Base-by-base conservation (phyloP, 2,888 invertebrate genomes). In the Ornithoptera priamus region DNA sequence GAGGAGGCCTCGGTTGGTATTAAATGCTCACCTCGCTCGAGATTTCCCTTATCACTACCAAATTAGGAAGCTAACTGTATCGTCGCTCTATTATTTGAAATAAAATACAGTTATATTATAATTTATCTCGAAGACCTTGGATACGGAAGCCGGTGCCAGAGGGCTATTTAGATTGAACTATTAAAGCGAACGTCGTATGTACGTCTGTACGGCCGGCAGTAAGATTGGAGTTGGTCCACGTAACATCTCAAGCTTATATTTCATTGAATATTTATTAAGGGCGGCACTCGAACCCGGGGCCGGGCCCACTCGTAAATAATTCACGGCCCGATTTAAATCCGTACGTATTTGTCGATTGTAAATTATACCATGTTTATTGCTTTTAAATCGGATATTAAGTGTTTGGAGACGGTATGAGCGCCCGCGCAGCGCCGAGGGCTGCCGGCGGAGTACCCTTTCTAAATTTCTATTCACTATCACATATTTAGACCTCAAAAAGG, bases 331-430 rank as follows among this genome's bases (percentile, higher is more conserved):
- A 75, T 79, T 77, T 75, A 72, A 77, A 77, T 74, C 74, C 76
- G 77, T 79, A 75, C 75, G 75, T 76, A 78, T 81, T 77, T 77
- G 74, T 74, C 75, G 73, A 69, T 71, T 72, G 73, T 78, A 77
- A 76, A 76, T 76, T 74, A 77, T 68, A 56, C 72, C 67, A 68
- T 75, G 76, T 75, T 74, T 76, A 77, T 76, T 63, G 70, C 66
- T 73, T 73, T 72, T 72, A 76, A 72, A 72, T 74, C 73, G 72
- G 60, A 73, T 73, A 72, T 73, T 65, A 65, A 71, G 66, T 72
- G 70, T 72, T 63, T 65, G 69, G 72, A 65, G 58, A 72, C 72
- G 72, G 69, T 71, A 72, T 71, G 63, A 12, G 46, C 39, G 39
- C 39, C 20, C 39, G 53, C 42, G 62, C 62, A 62, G 57, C 62